phyloP scores from a whole-genome alignment of 2,888 invertebrate genomes.

The Trissonchulus sp. region DNA sequence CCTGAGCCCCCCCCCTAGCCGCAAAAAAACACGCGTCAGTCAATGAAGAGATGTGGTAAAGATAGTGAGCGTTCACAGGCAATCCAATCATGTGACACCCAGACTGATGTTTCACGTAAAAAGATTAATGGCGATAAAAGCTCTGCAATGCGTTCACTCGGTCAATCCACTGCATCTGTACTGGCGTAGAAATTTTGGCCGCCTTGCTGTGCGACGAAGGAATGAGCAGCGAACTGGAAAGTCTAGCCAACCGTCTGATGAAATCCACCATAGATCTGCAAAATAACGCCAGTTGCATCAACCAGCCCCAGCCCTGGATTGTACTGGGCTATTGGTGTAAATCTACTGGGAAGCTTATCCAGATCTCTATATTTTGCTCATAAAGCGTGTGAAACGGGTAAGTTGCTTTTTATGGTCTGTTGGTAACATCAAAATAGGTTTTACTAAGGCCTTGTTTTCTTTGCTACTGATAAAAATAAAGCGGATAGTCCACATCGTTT shows the following conservation, averaged over 20 bases:
- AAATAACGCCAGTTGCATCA: conserved; percentile 30
- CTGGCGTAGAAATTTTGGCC: conserved; percentile 52
- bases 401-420: too few species aligned
- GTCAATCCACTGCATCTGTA: conserved; percentile 49
- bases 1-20: too few species aligned
- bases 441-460: too few species aligned
- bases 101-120: conserved; percentile 15
- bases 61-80: too few species aligned
- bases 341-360: conserved; percentile 44
- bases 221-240: conserved; percentile 46
- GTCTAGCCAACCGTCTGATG: conserved; percentile 51
- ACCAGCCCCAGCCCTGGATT: conserved; percentile 53
- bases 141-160: conserved; percentile 44
- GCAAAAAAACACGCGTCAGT: too few species aligned
- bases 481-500: too few species aligned
- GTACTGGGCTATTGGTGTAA: conserved; percentile 53
- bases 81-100: too few species aligned
- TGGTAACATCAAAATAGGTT: too few species aligned
- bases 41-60: too few species aligned
- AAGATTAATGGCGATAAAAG: conserved; percentile 12
- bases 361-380: conserved; percentile 54
- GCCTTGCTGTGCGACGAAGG: conserved; percentile 48
- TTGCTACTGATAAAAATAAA: too few species aligned
- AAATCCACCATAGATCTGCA: neutral
- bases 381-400: conserved; percentile 44